phyloP scores from a whole-genome alignment of 2,797 vertebrate species.

The Nothura maculosa region DNA sequence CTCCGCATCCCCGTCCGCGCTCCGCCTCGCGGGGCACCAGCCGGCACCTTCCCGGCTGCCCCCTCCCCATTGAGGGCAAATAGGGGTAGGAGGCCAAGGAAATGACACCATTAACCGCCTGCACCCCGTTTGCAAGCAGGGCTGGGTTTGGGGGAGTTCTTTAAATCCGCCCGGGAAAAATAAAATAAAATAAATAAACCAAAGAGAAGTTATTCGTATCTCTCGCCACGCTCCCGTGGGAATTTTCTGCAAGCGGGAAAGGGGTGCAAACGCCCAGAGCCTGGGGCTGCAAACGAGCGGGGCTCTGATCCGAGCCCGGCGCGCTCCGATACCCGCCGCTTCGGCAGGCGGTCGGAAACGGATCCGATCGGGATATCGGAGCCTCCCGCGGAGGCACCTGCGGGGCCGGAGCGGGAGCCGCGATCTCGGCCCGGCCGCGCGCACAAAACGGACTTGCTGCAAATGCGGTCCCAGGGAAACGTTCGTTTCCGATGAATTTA shows the following conservation, averaged over 20 bases:
- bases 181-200: not conserved
- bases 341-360: not conserved
- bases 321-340: too few relatives aligned
- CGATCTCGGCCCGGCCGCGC: not conserved
- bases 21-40: not conserved
- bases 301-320: not conserved
- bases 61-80: not conserved
- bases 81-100: not conserved
- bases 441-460: not conserved
- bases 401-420: accelerated
- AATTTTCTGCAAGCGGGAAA: not conserved
- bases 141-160: accelerated
- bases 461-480: not conserved
- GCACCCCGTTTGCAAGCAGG: not conserved
- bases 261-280: too few relatives aligned
- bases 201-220: not conserved
- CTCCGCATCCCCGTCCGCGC: not conserved
- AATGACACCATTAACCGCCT: not conserved
- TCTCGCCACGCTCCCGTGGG: too few relatives aligned
- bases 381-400: not conserved
- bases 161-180: not conserved
- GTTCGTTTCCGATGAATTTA: not conserved
- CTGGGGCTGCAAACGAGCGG: not conserved
- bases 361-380: not conserved
- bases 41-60: not conserved